Evolutionary conservation across 2,797 vertebrate genomes (phyloP).

Genomic region (Geotrypetes seraphini): DNA sequence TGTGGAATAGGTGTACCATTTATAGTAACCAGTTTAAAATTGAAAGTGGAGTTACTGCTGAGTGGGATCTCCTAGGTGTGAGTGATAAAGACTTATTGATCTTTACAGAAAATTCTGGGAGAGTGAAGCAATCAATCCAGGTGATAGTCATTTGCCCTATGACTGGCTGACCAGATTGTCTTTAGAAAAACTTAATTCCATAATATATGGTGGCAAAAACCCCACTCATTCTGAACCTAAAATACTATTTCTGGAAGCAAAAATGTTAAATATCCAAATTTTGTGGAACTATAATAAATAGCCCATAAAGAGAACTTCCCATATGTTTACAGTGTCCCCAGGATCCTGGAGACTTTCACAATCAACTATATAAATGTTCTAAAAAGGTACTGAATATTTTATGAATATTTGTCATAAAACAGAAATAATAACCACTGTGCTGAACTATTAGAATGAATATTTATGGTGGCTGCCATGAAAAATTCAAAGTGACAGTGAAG

Average conservation of each 20-base stretch:
- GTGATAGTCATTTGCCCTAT: too few species aligned
- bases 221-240: constrained; percentile 30
- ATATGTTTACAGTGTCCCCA: constrained; percentile 56
- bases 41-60: too few species aligned
- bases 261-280: constrained; percentile 55
- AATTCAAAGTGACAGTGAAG: constrained; percentile 84
- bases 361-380: constrained; percentile 72
- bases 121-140: too few species aligned
- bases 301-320: constrained; percentile 59
- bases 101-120: too few species aligned
- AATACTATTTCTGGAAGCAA: constrained; percentile 33
- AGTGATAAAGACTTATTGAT: too few species aligned
- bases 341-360: constrained; percentile 56
- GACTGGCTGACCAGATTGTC: too few species aligned
- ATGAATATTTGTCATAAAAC: constrained; percentile 89
- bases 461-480: constrained; percentile 92
- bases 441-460: constrained; percentile 99
- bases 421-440: constrained; percentile 96
- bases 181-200: too few species aligned
- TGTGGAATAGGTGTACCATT: constrained; percentile 39
- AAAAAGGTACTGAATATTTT: constrained; percentile 86
- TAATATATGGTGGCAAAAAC: not conserved
- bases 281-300: constrained; percentile 45
- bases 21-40: too few species aligned
- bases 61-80: too few species aligned